Conservation (phyloP, 2,888 invertebrate species). For the Hoplodrina blanda region DNA sequence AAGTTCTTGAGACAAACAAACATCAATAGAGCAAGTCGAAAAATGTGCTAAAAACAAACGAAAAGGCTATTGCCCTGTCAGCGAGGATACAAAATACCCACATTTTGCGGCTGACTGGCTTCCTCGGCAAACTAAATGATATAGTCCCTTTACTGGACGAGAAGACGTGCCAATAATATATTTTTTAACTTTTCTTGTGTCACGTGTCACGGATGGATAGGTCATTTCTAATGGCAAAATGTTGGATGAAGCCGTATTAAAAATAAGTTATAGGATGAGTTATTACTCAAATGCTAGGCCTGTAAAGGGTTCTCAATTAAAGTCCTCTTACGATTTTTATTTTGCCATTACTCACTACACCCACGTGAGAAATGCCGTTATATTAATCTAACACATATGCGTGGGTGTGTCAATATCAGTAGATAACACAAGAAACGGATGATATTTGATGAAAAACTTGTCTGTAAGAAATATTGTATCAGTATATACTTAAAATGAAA, state of each 20-base stretch:
- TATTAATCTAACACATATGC: constrained; percentile 3
- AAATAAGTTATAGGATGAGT: too few species aligned
- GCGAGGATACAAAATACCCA: constrained; percentile 26
- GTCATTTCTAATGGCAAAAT: background rate
- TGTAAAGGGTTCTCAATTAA: background rate
- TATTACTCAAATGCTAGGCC: too few species aligned
- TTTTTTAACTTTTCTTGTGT: constrained; percentile 16
- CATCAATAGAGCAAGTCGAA: constrained; percentile 9
- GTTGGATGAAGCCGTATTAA: background rate
- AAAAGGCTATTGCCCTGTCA: constrained; percentile 35
- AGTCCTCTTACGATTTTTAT: background rate
- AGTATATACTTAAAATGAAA: background rate
- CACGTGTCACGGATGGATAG: background rate
- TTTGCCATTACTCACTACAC: background rate
- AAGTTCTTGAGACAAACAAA: too few species aligned
- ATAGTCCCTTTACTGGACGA: constrained; percentile 33
- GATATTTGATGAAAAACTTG: background rate
- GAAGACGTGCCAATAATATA: constrained; percentile 12
- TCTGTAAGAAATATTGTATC: background rate
- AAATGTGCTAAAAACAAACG: constrained; percentile 26
- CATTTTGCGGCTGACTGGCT: constrained; percentile 52
- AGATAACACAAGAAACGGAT: background rate
- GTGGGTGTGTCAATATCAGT: constrained; percentile 14
- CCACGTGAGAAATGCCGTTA: background rate
- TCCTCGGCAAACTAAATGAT: constrained; percentile 53